These are phyloP conservation scores for Limnephilus marmoratus DNA, from an alignment of 2,888 invertebrate genomes.

Conservation along the genomic window DNA sequence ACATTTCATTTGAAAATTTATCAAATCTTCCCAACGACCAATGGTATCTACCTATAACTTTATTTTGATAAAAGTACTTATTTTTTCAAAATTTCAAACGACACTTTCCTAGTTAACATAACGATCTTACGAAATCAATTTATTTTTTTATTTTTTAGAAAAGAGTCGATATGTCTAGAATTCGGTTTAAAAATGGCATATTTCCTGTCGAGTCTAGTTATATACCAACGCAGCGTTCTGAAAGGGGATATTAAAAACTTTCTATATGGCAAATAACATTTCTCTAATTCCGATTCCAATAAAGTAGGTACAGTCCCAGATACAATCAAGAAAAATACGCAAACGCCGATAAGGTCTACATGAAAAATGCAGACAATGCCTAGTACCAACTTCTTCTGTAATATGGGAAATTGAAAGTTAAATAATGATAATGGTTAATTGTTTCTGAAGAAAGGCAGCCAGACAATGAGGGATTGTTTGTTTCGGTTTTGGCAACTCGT, in stretches of 20 bases:
- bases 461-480: not conserved
- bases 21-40: too few species aligned
- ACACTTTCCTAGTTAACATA: too few species aligned
- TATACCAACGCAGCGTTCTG: too few species aligned
- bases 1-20: too few species aligned
- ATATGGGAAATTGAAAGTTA: not conserved
- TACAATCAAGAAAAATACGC: not conserved
- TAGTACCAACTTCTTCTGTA: not conserved
- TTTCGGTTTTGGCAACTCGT: not conserved
- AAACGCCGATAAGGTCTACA: not conserved
- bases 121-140: too few species aligned
- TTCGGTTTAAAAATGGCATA: too few species aligned
- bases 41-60: too few species aligned
- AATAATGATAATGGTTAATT: not conserved
- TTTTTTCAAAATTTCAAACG: too few species aligned
- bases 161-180: too few species aligned
- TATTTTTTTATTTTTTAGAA: too few species aligned
- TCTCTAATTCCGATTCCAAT: not conserved
- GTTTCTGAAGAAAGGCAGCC: not conserved
- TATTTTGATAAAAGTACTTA: too few species aligned
- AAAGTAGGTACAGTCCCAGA: not conserved
- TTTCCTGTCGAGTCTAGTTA: too few species aligned
- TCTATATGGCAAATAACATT: not conserved
- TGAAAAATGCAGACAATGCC: not conserved
- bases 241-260: not conserved